Evolutionary conservation across 2,113 vertebrate species (phyloP).

Genomic region (Gallinago jamesoni): DNA sequence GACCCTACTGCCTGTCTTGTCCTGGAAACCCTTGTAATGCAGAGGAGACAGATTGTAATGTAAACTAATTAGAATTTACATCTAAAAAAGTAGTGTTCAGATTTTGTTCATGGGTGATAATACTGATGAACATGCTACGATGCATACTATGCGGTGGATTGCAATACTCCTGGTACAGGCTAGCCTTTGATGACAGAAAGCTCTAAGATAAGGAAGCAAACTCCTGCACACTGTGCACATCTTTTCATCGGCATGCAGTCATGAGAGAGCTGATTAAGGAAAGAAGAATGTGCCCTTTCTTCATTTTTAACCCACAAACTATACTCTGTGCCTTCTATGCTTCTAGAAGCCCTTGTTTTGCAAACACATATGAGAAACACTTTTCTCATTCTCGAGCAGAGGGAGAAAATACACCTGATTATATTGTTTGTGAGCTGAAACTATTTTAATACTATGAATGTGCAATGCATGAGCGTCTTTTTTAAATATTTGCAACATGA

Average conservation of each 20-base stretch:
- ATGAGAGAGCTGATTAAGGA: background rate
- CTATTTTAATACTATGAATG: background rate
- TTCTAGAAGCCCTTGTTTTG: background rate
- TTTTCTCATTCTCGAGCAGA: background rate
- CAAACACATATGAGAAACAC: background rate
- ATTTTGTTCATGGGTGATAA: background rate
- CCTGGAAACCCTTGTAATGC: background rate
- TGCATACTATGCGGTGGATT: background rate
- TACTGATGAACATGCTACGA: background rate
- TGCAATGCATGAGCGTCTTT: background rate
- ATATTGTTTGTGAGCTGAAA: background rate
- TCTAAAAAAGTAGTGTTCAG: background rate
- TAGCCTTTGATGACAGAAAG: background rate
- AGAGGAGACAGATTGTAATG: background rate
- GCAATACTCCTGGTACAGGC: background rate
- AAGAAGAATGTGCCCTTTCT: background rate
- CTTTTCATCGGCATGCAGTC: background rate
- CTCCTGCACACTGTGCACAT: background rate
- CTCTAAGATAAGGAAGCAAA: background rate
- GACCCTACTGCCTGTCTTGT: background rate
- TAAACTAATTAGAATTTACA: background rate
- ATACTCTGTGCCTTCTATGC: background rate
- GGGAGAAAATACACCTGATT: background rate
- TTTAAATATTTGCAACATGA: background rate
- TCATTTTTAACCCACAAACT: background rate